Evolutionary conservation across 1,140 invertebrate species (phyloP), one percentile per base, ranked within the genome.

Genomic region (Lepidurus apus): DNA sequence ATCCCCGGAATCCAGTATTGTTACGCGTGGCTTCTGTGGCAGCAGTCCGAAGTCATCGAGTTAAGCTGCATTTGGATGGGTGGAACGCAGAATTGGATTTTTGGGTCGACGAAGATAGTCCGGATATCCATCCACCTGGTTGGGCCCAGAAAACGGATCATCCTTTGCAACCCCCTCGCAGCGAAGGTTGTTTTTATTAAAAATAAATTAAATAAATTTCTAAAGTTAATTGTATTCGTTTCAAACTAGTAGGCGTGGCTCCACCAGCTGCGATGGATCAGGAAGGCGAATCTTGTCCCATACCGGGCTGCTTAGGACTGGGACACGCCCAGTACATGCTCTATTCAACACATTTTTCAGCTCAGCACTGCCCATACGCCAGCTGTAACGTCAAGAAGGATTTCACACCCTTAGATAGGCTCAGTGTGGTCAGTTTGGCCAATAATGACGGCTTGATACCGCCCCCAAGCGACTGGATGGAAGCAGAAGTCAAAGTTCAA

Each of bases 91-190:
- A 90, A 79, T 94, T 95, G 84, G 91, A 93, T 80, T 95, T 92
- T 84, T 97, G 94, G 94, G 86, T 96, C 80, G 92, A 96, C 83
- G 95, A 97, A 84, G 94, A 97, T 86, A 93, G 91, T 80, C 88
- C 92, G 0, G 93, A 96, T 85, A 91, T 98, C 82, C 95, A 97
- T 88, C 95, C 95, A 17, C 89, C 93, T 81, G 93, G 93, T 34
- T 98, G 95, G 95, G 95, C 94, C 84, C 85, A 89, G 79, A 93
- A 93, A 85, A 97, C 94, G 3, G 91, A 91, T 44, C 94, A 97
- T 86, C 91, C 92, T 1, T 84, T 98, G 7, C 93, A 96, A 85
- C 89, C 91, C 1, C 95, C 95, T 73, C 86, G 92, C 21, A 73
- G 42, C 26, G 42, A 80, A 7, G 13, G 34, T 43, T 26, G 0